Evolutionary conservation across 1,140 invertebrate species (phyloP).

Genomic region (Calosoma granatense): DNA sequence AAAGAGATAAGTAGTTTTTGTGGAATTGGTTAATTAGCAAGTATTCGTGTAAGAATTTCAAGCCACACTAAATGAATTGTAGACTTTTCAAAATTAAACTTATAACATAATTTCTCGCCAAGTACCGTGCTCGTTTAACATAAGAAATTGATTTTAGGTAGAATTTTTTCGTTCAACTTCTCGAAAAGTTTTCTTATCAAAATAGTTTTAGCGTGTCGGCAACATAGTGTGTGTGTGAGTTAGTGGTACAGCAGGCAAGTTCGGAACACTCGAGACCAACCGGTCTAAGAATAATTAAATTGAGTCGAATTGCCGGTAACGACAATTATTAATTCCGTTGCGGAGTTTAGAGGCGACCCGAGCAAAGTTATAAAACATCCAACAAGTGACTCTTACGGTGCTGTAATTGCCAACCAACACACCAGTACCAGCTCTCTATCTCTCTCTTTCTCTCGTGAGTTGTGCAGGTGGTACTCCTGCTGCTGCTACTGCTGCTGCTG

Average conservation of each 20-base stretch:
- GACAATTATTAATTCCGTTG: conserved; percentile 4
- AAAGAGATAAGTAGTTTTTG: too few species aligned
- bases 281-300: conserved; percentile 6
- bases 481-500: too few species aligned
- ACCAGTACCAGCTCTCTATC: neutral
- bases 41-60: too few species aligned
- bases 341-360: neutral
- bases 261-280: neutral
- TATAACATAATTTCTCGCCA: too few species aligned
- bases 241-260: neutral
- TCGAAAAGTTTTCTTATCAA: neutral
- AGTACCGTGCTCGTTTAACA: too few species aligned
- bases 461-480: too few species aligned
- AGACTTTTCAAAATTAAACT: too few species aligned
- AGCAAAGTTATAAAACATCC: conserved; percentile 5
- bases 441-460: neutral
- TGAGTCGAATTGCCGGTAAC: conserved; percentile 1
- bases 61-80: too few species aligned
- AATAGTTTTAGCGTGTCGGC: neutral
- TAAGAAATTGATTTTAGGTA: too few species aligned
- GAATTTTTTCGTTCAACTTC: too few species aligned
- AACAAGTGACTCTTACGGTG: conserved; percentile 4
- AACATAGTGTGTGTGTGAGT: neutral
- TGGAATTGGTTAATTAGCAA: too few species aligned
- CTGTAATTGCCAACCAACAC: neutral